phyloP scores from a whole-genome alignment of 2,797 vertebrate genomes.

The Lacerta bilineata region DNA sequence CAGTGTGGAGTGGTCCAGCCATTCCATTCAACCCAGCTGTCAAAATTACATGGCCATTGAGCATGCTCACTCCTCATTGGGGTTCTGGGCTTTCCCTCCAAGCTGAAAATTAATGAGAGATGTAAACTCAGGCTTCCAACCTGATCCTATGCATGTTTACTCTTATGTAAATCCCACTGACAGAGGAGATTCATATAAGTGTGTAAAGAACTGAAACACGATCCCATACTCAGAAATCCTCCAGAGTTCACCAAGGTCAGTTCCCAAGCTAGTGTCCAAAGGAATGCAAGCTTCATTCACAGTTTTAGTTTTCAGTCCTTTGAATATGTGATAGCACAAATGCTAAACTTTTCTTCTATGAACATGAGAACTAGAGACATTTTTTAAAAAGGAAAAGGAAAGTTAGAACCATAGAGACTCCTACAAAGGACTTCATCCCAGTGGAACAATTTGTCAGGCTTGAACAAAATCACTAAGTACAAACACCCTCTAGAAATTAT shows the following conservation, averaged over 20 bases:
- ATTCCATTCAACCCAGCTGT: not conserved
- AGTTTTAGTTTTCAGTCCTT: not conserved
- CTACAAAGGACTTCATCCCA: not conserved
- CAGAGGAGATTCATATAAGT: not conserved
- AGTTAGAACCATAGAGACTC: not conserved
- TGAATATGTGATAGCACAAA: not conserved
- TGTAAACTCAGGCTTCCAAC: not conserved
- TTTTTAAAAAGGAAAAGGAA: not conserved
- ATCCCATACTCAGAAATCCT: conserved; percentile 4
- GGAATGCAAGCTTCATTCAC: not conserved
- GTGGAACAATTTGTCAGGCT: conserved; percentile 40
- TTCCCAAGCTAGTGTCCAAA: not conserved
- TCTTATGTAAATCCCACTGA: not conserved
- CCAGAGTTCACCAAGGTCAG: not conserved
- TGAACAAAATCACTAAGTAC: not conserved
- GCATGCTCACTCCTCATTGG: not conserved
- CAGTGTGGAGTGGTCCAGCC: not conserved
- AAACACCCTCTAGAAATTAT: conserved; percentile 20
- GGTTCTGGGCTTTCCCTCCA: not conserved
- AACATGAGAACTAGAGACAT: not conserved
- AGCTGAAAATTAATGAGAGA: not conserved
- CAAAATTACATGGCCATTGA: not conserved
- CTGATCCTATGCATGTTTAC: not conserved
- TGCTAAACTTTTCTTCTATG: not conserved
- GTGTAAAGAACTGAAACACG: not conserved